Evolutionary conservation across 1,140 invertebrate genomes (phyloP).

Genomic region (Bombus confusus): DNA sequence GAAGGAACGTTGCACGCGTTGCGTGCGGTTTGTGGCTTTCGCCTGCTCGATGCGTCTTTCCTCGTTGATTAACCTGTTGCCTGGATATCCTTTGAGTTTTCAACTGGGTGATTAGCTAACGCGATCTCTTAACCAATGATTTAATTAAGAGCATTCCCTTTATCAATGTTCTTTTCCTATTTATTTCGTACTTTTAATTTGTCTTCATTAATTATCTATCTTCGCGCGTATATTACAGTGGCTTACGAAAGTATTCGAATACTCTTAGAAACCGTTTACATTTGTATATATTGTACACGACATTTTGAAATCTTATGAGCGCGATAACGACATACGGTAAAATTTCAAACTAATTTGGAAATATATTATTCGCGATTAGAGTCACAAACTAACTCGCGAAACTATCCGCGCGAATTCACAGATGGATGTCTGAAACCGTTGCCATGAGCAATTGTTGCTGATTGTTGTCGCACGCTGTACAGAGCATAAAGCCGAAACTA

Average conservation of each 20-base stretch:
- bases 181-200: background rate
- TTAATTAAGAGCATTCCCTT: background rate
- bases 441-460: slow-evolving; percentile 26
- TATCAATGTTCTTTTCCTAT: background rate
- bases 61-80: background rate
- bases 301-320: too few relatives aligned
- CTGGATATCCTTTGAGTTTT: background rate
- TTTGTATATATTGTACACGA: too few relatives aligned
- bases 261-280: too few relatives aligned
- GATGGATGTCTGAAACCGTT: background rate
- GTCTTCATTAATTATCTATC: background rate
- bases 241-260: too few relatives aligned
- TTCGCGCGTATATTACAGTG: too few relatives aligned
- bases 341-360: too few relatives aligned
- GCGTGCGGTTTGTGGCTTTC: background rate
- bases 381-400: background rate
- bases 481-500: slow-evolving; percentile 20
- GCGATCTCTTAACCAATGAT: background rate
- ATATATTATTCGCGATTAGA: too few relatives aligned
- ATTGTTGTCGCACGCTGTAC: background rate
- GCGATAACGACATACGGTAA: too few relatives aligned
- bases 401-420: background rate
- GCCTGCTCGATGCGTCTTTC: background rate
- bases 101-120: background rate
- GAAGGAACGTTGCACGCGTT: background rate